Base-by-base conservation (phyloP, 1,140 invertebrate species). In the Bacillus rossius region DNA sequence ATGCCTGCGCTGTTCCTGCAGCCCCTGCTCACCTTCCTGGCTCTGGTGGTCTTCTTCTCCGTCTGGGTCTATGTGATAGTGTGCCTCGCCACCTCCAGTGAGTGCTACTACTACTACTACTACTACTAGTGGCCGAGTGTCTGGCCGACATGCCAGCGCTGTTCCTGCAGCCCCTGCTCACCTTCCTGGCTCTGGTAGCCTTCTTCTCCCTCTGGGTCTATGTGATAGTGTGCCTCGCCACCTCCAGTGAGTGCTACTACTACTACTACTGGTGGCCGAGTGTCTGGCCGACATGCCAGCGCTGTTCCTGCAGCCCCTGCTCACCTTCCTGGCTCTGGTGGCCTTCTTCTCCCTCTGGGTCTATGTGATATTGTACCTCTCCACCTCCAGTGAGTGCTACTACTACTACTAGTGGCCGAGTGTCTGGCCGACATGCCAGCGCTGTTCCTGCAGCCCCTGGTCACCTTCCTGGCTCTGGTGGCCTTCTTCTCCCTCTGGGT, bases 181-280 rank as follows among this genome's bases (percentile, higher is more conserved):
- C 94, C 0, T 94, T 94, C 69, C 60, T 89, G 43, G 80, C 87
- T 47, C 76, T 96, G 0, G 72, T 88, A 22, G 59, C 84, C 40
- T 96, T 96, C 71, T 88, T 94, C 61, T 73, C 84, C 40, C 92
- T 91, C 77, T 96, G 92, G 92, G 77, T 93, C 1, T 78, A 81
- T 26, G 84, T 96, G 37, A 82, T 96, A 61, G 74, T 85, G 22
- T 84, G 77, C 65, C 72, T 89, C 4, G 81, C 82, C n/a, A 87
- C 86, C 62, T 79, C 85, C 37, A 79, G 87, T 89, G 77, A 82
- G 83, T 78, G 41, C n/a, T n/a, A n/a, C n/a, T n/a, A n/a, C n/a
- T n/a, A n/a, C n/a, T n/a, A n/a, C n/a, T n/a, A n/a, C n/a, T n/a
- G n/a, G n/a, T n/a, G n/a, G n/a, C n/a, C n/a, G n/a, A n/a, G n/a